Conservation (phyloP, 2,113 vertebrate species). For the Carollia perspicillata region DNA sequence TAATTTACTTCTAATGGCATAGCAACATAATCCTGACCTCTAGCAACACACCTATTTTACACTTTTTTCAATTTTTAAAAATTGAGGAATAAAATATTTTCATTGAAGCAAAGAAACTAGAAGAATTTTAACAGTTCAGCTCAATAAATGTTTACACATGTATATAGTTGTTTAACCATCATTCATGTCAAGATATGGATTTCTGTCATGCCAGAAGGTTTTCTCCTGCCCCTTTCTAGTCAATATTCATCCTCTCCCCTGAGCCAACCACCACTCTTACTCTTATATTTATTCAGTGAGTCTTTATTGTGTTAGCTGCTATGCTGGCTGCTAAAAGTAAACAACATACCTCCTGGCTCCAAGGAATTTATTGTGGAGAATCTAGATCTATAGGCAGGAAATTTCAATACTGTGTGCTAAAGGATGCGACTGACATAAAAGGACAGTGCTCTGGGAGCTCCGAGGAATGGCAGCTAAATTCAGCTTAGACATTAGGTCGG, state of each 20-base stretch:
- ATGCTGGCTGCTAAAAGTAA: not conserved
- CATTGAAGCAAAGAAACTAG: not conserved
- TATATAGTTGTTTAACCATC: not conserved
- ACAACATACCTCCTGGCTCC: not conserved
- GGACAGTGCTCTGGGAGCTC: not conserved
- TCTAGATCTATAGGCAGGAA: not conserved
- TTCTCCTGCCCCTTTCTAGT: not conserved
- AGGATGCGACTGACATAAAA: not conserved
- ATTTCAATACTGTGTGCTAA: not conserved
- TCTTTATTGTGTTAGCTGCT: not conserved
- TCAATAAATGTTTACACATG: conserved; percentile 1
- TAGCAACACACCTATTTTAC: not conserved
- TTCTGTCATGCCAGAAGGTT: not conserved
- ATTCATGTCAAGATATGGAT: not conserved
- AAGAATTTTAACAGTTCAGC: not conserved
- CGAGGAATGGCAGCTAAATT: not conserved
- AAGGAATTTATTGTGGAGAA: not conserved
- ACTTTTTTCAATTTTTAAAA: not conserved
- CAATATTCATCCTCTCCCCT: not conserved
- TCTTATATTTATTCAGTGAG: not conserved
- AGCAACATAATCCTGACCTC: not conserved
- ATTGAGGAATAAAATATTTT: not conserved
- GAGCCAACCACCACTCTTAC: not conserved
- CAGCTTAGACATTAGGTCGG: not conserved
- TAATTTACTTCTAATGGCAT: not conserved